Evolutionary conservation across 2,888 invertebrate species (phyloP), one percentile per base, ranked within the genome.

Genomic region (Zaprionus obscuricornis): DNA sequence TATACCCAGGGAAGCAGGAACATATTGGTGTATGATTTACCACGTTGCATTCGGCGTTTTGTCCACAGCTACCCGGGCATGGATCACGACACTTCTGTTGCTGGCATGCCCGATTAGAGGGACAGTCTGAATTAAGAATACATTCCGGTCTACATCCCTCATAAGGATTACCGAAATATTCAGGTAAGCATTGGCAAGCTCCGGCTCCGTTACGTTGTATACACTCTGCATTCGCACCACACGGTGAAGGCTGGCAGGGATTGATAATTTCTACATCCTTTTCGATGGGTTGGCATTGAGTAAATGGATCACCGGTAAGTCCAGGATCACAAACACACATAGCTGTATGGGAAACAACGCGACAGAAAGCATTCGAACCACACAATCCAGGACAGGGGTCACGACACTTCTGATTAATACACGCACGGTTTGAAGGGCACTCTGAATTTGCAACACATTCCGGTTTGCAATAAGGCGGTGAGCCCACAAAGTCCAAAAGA

Each of bases 91-190:
- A 96, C 90, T 94, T 95, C 75, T 93, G 94, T 67, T 93, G 92
- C 27, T 94, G 92, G 71, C 96, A 96, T 1, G 95, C 95, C 86
- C 91, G 93, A 85, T 94, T 93, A 27, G 94, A 93, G 1, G 93
- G 90, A 87, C 95, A 95, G 78, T 95, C 95, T 0, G 94, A 93
- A 85, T 94, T 94, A 31, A 93, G 88, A 0, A 93, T 91, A 89
- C 95, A 95, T 90, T 95, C 95, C 8, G 95, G 95, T 37, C 94
- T 92, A 88, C 95, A 95, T 14, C 94, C 94, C 89, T 94, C 94
- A 74, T 95, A 94, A 18, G 96, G 95, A 88, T 95, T 94, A 59
- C 96, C 96, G 71, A 93, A 93, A 85, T 94, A 93, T 64, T 93
- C 94, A 37, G 93, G 92, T 40, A 92, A 90, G 82, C 95, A 95